A percentile compares a stretch with the other conserved stretches of the same genome.
Conservation (phyloP, 2,888 invertebrate species). For the Meandrusa payeni region DNA sequence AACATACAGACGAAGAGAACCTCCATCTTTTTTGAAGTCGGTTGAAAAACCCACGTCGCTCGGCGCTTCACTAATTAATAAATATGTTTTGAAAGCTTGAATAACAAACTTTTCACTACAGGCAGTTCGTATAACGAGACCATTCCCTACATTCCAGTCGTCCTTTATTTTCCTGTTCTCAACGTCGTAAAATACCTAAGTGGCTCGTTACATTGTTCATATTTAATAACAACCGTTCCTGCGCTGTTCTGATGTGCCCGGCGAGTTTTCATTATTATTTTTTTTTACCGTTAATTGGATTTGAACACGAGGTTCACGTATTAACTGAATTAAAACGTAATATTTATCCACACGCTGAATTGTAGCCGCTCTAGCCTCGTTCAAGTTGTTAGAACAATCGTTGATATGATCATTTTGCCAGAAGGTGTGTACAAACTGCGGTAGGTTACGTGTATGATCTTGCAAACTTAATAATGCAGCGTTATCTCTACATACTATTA, state of each 20-base stretch:
- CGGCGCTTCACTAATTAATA: background rate
- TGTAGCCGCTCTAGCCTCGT: too few relatives aligned
- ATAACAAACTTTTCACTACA: too few relatives aligned
- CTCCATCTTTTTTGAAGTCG: too few relatives aligned
- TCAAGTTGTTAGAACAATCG: too few relatives aligned
- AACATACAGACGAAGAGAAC: too few relatives aligned
- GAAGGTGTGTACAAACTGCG: too few relatives aligned
- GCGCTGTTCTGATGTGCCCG: background rate
- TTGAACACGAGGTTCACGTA: background rate
- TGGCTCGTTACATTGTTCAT: constrained; percentile 9
- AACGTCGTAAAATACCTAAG: constrained; percentile 1
- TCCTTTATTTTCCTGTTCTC: background rate
- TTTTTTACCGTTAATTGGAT: constrained; percentile 8
- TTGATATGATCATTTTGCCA: too few relatives aligned
- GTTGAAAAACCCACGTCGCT: background rate
- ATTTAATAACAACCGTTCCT: background rate
- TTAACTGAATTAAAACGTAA: constrained; percentile 11
- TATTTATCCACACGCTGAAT: too few relatives aligned
- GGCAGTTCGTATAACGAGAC: background rate
- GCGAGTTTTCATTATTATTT: background rate
- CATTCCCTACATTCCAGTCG: background rate
- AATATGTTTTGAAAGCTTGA: too few relatives aligned
- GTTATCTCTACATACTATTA: too few relatives aligned
- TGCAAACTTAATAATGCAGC: too few relatives aligned
- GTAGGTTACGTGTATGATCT: too few relatives aligned